Evolutionary conservation across 2,113 vertebrate species (phyloP), one percentile per base, ranked within the genome.

Genomic region (Etia nguti): DNA sequence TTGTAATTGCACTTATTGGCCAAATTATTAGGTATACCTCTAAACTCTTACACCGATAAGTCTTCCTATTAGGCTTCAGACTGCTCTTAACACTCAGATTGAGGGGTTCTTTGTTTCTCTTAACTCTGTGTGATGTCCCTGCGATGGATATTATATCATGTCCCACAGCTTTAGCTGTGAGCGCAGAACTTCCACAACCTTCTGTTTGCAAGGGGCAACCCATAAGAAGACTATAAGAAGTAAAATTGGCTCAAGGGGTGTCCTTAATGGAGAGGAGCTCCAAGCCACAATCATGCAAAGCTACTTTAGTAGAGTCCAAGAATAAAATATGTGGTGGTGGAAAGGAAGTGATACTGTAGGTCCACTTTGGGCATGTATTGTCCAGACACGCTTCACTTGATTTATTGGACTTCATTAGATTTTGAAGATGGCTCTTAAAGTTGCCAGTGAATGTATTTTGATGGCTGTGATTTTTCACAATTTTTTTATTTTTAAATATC

Each of bases 231-330:
- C 43, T 31, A n/a, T 31, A n/a, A 0, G 73, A 9, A 50, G 1
- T 4, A 2, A 48, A 73, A 73, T 5, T 0, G 65, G 8, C 65
- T 65, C 34, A 22, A 26, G 46, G 13, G 38, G 65, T 60, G 15
- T 18, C 10, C 59, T 41, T 68, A 68, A 22, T 41, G 20, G 60
- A n/a, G 60, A 22, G 6, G 31, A 22, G 8, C 12, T 22, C 20
- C 20, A 22, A 41, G 68, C 20, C 20, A 22, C 60, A 77, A 52
- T 52, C 73, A 77, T 20, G 43, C 70, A 77, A 50, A 77, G 43
- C 43, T 77, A 0, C 43, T 31, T 48, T n/a, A 77, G 70, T 31
- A 29, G 70, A 77, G 46, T 52, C 26, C 11, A 8, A 77, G 73
- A 77, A 50, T 75, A 29, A 77, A 1, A 77, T n/a, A 77, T 13